Base-by-base conservation (phyloP, 2,113 vertebrate genomes). In the Misgurnus anguillicaudatus region DNA sequence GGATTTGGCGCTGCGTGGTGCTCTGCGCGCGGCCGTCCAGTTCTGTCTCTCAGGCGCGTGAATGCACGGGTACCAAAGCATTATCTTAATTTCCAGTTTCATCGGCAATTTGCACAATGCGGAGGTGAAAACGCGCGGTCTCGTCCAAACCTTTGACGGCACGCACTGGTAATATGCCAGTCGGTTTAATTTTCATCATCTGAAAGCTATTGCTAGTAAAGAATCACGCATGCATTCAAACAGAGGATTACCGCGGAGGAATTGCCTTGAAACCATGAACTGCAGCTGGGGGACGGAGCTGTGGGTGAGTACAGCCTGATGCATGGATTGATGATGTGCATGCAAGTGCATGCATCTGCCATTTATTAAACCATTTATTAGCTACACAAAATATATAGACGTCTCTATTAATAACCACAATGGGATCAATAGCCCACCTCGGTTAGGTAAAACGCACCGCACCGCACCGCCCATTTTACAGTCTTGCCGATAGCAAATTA, bases 261-360 rank as follows among this genome's bases (percentile, higher is more conserved):
- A 80, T 63, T 79, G 75, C 67, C 80, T 51, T 38, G 85, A 87
- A 75, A 80, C 85, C 82, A 89, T 91, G 91, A 92, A 81, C 85
- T 89, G 88, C 77, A 91, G 89, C 85, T 93, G 91, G 91, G 91
- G 91, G n/a, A 89, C 90, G 80, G 91, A 92, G 78, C 88, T 93
- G 84, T 93, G 91, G 91, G 91, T 93, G 89, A 1, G 91, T 90
- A 78, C 58, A 24, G 42, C 42, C 65, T 16, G 42, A 65, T 24
- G 21, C 77, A 66, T 19, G 8, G 61, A 60, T 73, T 31, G 10
- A 57, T 24, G 10, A 57, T 24, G 69, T 9, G 48, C 38, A 53
- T 24, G 16, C 38, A 3, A 7, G 55, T 41, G 48, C 68, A 62
- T 75, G 67, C 66, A 71, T 66, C 69, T n/a, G 38, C n/a, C 6